Evolutionary conservation across 2,113 vertebrate species (phyloP).

Genomic region (Orthonyx spaldingii): DNA sequence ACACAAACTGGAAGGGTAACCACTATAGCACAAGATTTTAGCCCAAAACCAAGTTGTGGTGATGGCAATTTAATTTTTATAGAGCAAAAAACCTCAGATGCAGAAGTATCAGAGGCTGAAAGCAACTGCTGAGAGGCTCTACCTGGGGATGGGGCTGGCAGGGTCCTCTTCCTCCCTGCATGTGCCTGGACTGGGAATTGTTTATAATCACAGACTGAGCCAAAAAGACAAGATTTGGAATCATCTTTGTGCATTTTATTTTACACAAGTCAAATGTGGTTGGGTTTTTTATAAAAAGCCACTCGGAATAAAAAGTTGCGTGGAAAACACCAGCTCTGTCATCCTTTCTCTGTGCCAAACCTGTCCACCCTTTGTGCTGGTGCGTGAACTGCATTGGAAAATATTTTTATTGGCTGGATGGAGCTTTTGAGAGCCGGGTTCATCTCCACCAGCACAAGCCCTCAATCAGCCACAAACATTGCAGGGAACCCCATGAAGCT

Average conservation of each 20-base stretch:
- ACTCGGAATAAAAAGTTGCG: not conserved
- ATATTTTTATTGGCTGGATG: not conserved
- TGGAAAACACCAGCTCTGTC: not conserved
- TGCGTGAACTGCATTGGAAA: not conserved
- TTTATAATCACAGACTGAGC: not conserved
- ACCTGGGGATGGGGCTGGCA: not conserved
- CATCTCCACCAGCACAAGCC: not conserved
- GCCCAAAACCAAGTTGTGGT: not conserved
- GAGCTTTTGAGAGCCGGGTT: not conserved
- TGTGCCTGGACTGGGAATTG: not conserved
- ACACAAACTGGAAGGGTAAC: not conserved
- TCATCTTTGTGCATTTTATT: not conserved
- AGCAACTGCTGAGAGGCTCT: not conserved
- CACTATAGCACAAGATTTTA: not conserved
- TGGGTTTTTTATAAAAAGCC: not conserved
- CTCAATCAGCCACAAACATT: not conserved
- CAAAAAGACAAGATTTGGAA: not conserved
- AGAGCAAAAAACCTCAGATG: not conserved
- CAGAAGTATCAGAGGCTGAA: not conserved
- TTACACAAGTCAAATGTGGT: not conserved
- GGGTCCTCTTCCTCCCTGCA: not conserved
- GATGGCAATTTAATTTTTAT: not conserved
- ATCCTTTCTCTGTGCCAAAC: not conserved
- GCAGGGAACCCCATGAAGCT: not conserved
- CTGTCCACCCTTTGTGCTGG: not conserved